phyloP scores from a whole-genome alignment of 2,113 vertebrate genomes.

The Diglossa brunneiventris region DNA sequence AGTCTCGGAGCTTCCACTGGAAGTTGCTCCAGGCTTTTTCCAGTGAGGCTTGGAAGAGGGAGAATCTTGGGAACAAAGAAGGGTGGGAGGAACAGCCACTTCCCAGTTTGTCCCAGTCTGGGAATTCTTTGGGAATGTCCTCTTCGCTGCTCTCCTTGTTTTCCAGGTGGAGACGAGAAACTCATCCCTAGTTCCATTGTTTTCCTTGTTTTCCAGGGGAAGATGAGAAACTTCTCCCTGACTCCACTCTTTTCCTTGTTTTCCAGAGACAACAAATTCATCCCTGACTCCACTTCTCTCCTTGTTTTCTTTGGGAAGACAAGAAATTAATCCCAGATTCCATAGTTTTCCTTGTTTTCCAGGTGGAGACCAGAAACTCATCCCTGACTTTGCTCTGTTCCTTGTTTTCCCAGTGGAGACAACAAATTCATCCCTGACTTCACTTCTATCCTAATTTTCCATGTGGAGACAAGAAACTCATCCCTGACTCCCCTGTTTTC shows the following conservation, averaged over 20 bases:
- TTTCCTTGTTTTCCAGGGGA: not conserved
- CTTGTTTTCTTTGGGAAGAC: not conserved
- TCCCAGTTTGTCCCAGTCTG: accelerated
- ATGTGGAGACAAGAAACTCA: not conserved
- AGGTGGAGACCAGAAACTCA: accelerated
- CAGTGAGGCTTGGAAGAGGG: not conserved
- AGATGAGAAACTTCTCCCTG: not conserved
- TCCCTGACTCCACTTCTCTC: too few species aligned
- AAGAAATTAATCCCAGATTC: not conserved
- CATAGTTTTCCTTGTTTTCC: not conserved
- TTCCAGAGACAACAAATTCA: not conserved
- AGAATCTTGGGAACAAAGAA: accelerated
- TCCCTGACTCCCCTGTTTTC: not conserved
- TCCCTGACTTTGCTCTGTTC: not conserved
- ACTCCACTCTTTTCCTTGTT: not conserved
- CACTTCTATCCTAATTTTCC: not conserved
- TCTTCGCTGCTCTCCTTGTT: not conserved
- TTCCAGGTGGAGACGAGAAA: accelerated
- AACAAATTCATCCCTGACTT: accelerated
- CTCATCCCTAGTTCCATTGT: not conserved
- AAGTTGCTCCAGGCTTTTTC: not conserved
- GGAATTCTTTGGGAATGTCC: not conserved
- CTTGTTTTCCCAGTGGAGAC: not conserved
- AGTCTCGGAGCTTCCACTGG: accelerated
- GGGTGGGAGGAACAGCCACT: accelerated